Conservation (phyloP, 2,888 invertebrate genomes). For the Sinodicranocentrus sp. region DNA sequence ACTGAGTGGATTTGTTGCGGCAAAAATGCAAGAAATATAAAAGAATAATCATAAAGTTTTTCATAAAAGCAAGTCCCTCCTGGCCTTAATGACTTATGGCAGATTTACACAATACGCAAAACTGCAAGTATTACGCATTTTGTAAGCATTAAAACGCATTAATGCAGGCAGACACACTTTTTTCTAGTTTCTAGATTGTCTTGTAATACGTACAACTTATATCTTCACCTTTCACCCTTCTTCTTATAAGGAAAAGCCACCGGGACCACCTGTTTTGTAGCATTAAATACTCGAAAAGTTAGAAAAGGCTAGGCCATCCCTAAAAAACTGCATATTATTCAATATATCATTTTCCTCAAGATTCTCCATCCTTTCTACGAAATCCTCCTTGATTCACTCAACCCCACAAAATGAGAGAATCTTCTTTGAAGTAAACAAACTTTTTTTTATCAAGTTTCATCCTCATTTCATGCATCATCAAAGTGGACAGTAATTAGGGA, state of each 20-base stretch:
- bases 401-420: neutral
- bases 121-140: no score
- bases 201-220: no score
- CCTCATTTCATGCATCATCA: conserved; percentile 55
- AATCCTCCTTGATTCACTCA: conserved; percentile 3
- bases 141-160: no score
- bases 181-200: no score
- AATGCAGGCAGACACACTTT: no score
- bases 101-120: conserved; percentile 3
- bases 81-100: conserved; percentile 63
- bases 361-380: neutral
- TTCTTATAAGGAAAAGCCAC: conserved; percentile 31
- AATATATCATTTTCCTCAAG: conserved; percentile 16
- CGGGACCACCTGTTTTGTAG: conserved; percentile 48
- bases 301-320: neutral
- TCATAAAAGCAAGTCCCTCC: conserved; percentile 26
- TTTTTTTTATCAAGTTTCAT: no score
- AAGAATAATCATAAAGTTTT: neutral
- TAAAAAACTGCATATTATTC: conserved; percentile 9
- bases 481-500: conserved; percentile 55
- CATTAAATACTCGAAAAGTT: neutral
- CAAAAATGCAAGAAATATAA: conserved; percentile 20
- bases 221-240: conserved; percentile 63
- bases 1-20: neutral
- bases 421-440: conserved; percentile 14